phyloP scores from a whole-genome alignment of 2,113 vertebrate species.

The Ciconia maguari region DNA sequence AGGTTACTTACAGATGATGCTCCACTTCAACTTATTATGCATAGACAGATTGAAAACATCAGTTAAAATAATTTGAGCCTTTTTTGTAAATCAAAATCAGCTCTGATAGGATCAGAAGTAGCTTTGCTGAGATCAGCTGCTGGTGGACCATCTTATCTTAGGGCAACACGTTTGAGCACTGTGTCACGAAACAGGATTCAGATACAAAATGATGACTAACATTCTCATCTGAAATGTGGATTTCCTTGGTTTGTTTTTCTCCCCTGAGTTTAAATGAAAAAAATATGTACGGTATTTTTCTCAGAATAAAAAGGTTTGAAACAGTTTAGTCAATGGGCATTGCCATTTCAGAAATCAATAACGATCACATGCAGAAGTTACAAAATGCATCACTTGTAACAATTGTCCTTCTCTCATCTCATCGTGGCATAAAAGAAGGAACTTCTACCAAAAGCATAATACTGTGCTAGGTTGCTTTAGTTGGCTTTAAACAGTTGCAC shows the following conservation, averaged over 20 bases:
- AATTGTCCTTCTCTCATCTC: not conserved
- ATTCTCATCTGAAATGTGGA: not conserved
- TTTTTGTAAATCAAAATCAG: not conserved
- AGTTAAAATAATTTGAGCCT: not conserved
- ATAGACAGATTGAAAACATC: not conserved
- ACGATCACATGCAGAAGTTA: not conserved
- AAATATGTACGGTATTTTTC: not conserved
- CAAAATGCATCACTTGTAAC: not conserved
- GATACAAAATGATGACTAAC: not conserved
- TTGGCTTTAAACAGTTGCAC: not conserved
- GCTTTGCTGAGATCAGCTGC: not conserved
- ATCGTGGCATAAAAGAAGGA: not conserved
- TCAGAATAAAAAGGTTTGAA: not conserved
- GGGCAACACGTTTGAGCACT: not conserved
- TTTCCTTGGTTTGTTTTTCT: not conserved
- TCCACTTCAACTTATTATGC: not conserved
- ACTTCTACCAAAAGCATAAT: not conserved
- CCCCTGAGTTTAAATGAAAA: not conserved
- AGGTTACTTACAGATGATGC: not conserved
- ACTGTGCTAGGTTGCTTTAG: not conserved
- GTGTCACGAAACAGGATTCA: not conserved
- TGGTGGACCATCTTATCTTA: not conserved
- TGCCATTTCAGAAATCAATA: not conserved
- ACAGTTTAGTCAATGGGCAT: not conserved
- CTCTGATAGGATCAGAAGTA: not conserved